Evolutionary conservation across 2,113 vertebrate genomes (phyloP).

Genomic region (Prolemur simus): DNA sequence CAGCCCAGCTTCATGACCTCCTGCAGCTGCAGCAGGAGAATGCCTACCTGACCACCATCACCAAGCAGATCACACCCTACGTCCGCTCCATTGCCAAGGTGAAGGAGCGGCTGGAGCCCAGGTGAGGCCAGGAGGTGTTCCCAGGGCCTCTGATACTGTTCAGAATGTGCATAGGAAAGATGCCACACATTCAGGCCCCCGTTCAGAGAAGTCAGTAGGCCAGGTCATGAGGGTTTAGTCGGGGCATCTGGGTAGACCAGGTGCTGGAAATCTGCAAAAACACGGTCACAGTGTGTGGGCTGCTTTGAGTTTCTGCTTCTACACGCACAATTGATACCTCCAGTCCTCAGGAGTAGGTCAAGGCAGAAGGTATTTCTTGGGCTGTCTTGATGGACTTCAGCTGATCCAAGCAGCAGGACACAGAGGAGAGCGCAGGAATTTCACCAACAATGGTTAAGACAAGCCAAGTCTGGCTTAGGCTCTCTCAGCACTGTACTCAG

Average conservation of each 20-base stretch:
- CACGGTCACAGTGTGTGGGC: too few relatives aligned
- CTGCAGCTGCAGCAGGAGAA: constrained; percentile 95
- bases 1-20: constrained; percentile 95
- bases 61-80: constrained; percentile 94
- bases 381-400: not conserved
- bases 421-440: not conserved
- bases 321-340: not conserved
- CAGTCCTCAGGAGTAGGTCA: not conserved
- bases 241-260: not conserved
- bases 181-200: not conserved
- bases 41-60: constrained; percentile 90
- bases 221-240: not conserved
- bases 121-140: constrained; percentile 81
- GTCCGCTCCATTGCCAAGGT: constrained; percentile 95
- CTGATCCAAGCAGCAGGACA: not conserved
- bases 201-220: not conserved
- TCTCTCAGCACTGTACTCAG: not conserved
- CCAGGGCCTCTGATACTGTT: not conserved
- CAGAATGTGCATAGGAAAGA: not conserved
- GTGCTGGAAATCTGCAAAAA: not conserved
- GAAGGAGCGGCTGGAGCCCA: constrained; percentile 94
- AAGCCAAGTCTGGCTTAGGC: not conserved
- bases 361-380: not conserved
- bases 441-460: not conserved
- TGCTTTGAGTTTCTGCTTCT: not conserved